Base-by-base conservation (phyloP, 1,140 invertebrate genomes). In the Euwallacea fornicatus region DNA sequence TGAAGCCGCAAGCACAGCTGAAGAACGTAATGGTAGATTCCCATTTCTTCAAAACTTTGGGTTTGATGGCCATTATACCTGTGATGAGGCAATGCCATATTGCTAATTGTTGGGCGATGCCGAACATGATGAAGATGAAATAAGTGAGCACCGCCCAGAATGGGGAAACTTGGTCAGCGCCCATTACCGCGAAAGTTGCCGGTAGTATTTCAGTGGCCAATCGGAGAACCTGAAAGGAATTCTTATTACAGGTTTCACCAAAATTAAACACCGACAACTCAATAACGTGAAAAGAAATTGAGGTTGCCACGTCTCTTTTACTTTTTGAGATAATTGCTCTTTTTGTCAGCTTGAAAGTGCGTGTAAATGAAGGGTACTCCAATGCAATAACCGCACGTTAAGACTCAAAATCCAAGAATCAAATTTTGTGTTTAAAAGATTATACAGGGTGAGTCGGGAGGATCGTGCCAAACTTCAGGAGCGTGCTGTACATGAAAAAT, bases 101-200 rank as follows among this genome's bases (percentile, higher is more conserved):
- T 15, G 83, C 84, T 58, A 84, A 81, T 84, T 93, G 90, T 78
- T 96, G 94, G 2, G 91, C 91, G 21, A 97, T 86, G 0, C 93
- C 93, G 78, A 97, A 95, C 63, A 93, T 83, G 62, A 95, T 92
- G 60, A 96, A 85, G 58, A 90, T 89, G 74, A 92, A 90, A 81
- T 95, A 97, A 76, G 94, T 93, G 11, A 95, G 85, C 7, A 93
- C 89, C 0, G 92, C 90, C 94, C 93, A 96, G 77, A 93, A 92
- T 10, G 92, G 90, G 0, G 91, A 93, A 6, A 90, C 85, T 78
- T 89, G 86, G 16, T 87, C 85, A 7, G 87, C 84, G 2, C 89
- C 88, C 10, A 92, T 82, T 15, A 92, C 82, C 0, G 92, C 91
- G 2, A 94, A 83, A 2, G 92, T 91, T 0, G 93, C 91, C 0